Conservation (phyloP, 2,113 vertebrate species). For the Ursus arctos region DNA sequence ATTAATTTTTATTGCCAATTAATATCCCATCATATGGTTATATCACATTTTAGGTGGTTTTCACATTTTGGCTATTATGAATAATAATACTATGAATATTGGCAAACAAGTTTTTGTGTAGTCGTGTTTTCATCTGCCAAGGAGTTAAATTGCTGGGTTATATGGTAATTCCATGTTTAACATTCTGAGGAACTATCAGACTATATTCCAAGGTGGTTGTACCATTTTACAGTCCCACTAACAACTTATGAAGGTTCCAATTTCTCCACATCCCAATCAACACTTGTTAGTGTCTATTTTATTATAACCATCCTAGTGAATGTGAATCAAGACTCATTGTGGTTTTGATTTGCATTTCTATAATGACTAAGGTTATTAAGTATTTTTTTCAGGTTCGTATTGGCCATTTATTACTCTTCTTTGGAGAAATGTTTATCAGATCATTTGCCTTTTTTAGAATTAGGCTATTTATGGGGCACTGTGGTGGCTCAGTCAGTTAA, state of each 20-base stretch:
- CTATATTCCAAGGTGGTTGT: not conserved
- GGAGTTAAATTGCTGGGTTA: not conserved
- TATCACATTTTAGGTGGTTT: not conserved
- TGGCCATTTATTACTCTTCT: not conserved
- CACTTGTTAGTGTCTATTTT: not conserved
- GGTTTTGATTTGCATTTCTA: not conserved
- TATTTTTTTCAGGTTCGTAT: not conserved
- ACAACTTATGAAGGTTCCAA: not conserved
- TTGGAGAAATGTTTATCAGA: not conserved
- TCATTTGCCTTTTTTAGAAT: not conserved
- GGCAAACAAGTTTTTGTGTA: not conserved
- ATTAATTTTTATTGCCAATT: not conserved
- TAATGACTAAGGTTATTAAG: not conserved
- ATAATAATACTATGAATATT: not conserved
- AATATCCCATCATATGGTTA: not conserved
- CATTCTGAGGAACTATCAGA: not conserved
- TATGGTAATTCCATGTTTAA: not conserved
- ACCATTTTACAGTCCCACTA: not conserved
- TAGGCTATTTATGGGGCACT: not conserved
- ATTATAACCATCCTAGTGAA: not conserved
- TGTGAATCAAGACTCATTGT: not conserved
- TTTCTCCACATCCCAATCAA: not conserved
- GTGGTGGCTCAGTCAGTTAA: not conserved
- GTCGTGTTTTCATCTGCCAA: constrained; percentile 12
- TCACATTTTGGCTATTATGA: not conserved